Evolutionary conservation across 2,797 vertebrate species (phyloP), one percentile per base, ranked within the genome.

Genomic region (Falco naumanni): DNA sequence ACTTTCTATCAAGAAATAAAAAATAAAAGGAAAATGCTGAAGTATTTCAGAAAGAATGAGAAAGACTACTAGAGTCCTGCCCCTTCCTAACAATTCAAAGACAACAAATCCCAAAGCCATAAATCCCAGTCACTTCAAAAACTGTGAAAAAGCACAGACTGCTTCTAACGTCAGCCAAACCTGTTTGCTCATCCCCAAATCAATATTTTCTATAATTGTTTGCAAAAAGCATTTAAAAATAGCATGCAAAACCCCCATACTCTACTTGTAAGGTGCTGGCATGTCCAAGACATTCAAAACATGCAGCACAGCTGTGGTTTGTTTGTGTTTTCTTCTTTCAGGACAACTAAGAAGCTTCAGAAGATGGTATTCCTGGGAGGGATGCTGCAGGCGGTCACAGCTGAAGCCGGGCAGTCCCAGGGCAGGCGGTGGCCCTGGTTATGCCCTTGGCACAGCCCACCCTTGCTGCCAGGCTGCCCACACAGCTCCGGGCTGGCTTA

Each of bases 391-490:
- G 54, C 47, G 37, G 51, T 1, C 16, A 2, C 33, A 54, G 22
- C 43, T 33, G 84, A 68, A 18, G 3, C 15, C 5, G 0, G 48
- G 51, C 60, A n/a, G 65, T 4, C 16, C 14, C 79, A 19, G 0
- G 1, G n/a, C 22, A 45, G 34, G 56, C 31, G 48, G 9, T 6
- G 0, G 0, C 10, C 1, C 0, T 3, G 10, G 33, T 54, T 48
- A 33, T 33, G 72, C 54, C 75, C 61, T 20, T 6, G 2, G 9
- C 16, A 15, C 26, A 11, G 56, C 33, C 74, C 21, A 5, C 6
- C 41, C 57, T 75, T 6, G 0, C 8, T 19, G 22, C 48, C 0
- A 0, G 21, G 25, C 61, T 81, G 51, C 47, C 54, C 56, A 65
- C 68, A 28, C 66, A 8, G 56, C 50, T 59, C 37, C 47, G 33